phyloP scores from a whole-genome alignment of 2,888 invertebrate species.

The Synergus japonicus region DNA sequence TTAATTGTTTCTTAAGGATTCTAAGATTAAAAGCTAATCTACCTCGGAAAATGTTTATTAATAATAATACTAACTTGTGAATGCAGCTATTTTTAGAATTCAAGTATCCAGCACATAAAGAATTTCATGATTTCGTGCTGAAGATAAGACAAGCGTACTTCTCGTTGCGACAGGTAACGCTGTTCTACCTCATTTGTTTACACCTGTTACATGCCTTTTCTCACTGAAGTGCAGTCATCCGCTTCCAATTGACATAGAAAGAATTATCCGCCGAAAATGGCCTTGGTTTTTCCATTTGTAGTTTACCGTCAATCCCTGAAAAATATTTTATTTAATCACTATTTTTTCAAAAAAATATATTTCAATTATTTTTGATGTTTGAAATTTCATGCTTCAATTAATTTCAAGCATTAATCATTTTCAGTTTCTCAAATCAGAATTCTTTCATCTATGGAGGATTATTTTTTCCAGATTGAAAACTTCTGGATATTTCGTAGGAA shows the following conservation, averaged over 20 bases:
- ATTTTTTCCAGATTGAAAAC: no score
- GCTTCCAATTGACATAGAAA: slow-evolving; percentile 34
- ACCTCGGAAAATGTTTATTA: slow-evolving; percentile 4
- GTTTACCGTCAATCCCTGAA: neutral
- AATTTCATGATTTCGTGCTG: slow-evolving; percentile 35
- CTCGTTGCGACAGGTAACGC: slow-evolving; percentile 26
- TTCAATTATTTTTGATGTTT: no score
- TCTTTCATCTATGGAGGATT: no score
- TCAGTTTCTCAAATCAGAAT: no score
- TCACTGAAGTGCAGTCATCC: slow-evolving; percentile 32
- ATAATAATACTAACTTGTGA: slow-evolving; percentile 23
- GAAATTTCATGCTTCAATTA: no score
- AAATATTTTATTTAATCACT: neutral
- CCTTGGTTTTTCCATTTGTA: neutral
- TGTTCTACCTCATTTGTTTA: slow-evolving; percentile 39
- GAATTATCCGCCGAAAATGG: slow-evolving; percentile 6
- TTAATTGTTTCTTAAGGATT: neutral
- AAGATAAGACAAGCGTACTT: slow-evolving; percentile 37
- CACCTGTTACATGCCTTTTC: slow-evolving; percentile 34
- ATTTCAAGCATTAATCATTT: no score
- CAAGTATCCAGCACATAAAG: slow-evolving; percentile 22
- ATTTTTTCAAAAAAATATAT: no score
- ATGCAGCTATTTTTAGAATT: slow-evolving; percentile 32
- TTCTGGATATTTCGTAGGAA: no score
- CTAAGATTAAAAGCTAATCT: neutral